phyloP scores from a whole-genome alignment of 2,797 vertebrate genomes.

The Semaprochilodus insignis region DNA sequence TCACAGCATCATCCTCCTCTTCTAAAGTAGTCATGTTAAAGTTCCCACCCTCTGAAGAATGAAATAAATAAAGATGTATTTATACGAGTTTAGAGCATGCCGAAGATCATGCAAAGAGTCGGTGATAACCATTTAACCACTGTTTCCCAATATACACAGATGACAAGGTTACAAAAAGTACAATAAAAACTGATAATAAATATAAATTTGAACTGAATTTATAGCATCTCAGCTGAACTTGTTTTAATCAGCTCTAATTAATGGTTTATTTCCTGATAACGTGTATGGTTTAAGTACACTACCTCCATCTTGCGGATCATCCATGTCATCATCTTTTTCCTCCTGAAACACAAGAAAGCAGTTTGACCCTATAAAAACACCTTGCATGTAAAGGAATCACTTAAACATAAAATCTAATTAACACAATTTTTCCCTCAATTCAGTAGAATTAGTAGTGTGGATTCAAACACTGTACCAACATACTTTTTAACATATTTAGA shows the following conservation, averaged over 20 bases:
- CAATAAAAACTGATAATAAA: neutral
- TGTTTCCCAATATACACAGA: neutral
- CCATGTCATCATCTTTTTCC: conserved; percentile 67
- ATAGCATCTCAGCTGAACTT: too few species aligned
- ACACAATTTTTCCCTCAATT: too few species aligned
- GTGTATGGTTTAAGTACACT: neutral
- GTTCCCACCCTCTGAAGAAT: conserved; percentile 77
- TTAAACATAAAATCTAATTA: too few species aligned
- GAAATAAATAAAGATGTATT: conserved; percentile 30
- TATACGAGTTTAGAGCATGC: neutral
- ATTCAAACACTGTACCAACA: too few species aligned
- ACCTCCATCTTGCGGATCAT: conserved; percentile 68
- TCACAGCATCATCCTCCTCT: conserved; percentile 75
- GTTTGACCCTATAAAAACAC: neutral
- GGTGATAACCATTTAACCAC: neutral
- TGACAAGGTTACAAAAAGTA: neutral
- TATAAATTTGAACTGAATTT: too few species aligned
- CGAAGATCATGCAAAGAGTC: neutral
- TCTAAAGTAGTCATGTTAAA: conserved; percentile 78
- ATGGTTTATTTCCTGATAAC: neutral
- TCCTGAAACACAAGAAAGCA: conserved; percentile 47
- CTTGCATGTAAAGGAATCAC: too few species aligned
- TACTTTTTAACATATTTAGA: too few species aligned
- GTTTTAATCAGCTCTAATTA: neutral
- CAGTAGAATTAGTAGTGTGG: too few species aligned